Percentiles rank a stretch among this genome's conserved stretches.
Conservation (phyloP, 2,113 vertebrate genomes). For the Eonycteris spelaea region DNA sequence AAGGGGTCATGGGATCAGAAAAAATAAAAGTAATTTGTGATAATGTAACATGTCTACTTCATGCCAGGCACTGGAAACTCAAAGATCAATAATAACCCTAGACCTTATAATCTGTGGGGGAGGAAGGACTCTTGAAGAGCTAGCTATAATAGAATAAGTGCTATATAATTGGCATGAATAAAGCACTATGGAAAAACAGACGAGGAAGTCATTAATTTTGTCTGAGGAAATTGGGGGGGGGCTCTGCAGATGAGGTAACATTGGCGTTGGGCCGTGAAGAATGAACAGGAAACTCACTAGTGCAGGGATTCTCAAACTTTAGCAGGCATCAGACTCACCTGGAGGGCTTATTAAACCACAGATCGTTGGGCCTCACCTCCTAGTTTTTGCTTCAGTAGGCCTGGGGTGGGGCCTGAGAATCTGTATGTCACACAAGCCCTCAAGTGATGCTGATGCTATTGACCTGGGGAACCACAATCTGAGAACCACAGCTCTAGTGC, state of each 20-base stretch:
- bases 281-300: background rate
- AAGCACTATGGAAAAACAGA: background rate
- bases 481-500: background rate
- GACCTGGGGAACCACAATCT: background rate
- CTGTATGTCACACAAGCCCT: background rate
- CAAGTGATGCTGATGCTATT: background rate
- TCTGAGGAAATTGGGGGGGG: background rate
- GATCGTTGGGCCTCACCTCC: background rate
- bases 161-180: slow-evolving; percentile 2
- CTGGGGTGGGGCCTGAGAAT: background rate
- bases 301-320: background rate
- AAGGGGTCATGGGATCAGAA: background rate
- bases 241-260: background rate
- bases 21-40: background rate
- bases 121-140: background rate
- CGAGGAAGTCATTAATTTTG: slow-evolving; percentile 35
- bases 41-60: background rate
- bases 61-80: background rate
- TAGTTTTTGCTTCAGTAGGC: background rate
- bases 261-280: background rate
- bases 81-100: background rate
- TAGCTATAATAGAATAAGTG: slow-evolving; percentile 22
- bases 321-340: background rate
- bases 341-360: background rate
- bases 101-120: background rate